phyloP scores from a whole-genome alignment of 2,113 vertebrate species.

The Psephotus haematonotus region DNA sequence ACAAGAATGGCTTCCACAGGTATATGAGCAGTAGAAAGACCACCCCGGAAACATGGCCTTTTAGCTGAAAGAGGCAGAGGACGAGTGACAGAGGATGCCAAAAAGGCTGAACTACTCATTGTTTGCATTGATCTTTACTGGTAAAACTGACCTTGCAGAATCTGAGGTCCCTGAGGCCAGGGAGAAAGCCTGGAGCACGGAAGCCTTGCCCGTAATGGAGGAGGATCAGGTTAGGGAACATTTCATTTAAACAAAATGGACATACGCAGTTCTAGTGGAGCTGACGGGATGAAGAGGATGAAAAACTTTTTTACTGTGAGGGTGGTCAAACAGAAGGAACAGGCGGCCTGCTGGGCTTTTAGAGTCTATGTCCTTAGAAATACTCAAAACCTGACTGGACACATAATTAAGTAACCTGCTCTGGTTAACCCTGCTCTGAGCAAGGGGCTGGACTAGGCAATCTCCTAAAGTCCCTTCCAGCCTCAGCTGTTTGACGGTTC shows the following conservation, averaged over 20 bases:
- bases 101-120: not conserved
- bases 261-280: not conserved
- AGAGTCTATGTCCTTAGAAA: not conserved
- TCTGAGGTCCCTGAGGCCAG: not conserved
- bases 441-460: not conserved
- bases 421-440: not conserved
- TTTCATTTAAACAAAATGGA: not conserved
- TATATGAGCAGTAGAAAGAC: not conserved
- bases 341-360: not conserved
- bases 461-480: not conserved
- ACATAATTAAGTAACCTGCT: not conserved
- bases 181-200: not conserved
- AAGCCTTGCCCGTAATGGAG: not conserved
- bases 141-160: not conserved
- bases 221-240: not conserved
- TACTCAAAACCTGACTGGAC: not conserved
- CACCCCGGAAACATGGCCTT: not conserved
- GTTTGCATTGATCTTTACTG: not conserved
- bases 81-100: not conserved
- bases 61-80: not conserved
- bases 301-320: not conserved
- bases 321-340: not conserved
- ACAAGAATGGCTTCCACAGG: not conserved
- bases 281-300: not conserved
- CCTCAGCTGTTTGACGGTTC: not conserved